phyloP scores from a whole-genome alignment of 2,888 invertebrate genomes.

The Toxonevra muliebris region DNA sequence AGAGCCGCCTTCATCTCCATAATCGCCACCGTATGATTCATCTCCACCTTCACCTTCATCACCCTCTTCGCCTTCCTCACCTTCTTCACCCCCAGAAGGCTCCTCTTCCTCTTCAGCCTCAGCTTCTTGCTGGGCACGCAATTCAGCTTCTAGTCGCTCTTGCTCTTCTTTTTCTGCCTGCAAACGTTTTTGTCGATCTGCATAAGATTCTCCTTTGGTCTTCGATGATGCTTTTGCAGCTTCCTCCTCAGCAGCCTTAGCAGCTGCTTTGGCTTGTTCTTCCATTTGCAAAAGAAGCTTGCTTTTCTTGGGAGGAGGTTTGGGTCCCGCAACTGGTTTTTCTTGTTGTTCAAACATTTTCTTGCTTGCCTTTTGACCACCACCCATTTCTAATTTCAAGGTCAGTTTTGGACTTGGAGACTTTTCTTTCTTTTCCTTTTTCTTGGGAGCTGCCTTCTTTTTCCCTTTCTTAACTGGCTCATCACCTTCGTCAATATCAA shows the following conservation, averaged over 20 bases:
- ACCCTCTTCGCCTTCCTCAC: conserved; percentile 37
- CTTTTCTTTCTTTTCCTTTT: conserved; percentile 62
- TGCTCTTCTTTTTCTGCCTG: conserved; percentile 59
- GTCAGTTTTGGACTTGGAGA: conserved; percentile 61
- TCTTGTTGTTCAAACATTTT: conserved; percentile 61
- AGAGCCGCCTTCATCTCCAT: conserved; percentile 43
- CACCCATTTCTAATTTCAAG: conserved; percentile 62
- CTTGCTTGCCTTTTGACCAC: conserved; percentile 60
- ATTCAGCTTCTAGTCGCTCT: conserved; percentile 56
- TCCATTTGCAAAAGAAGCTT: conserved; percentile 63
- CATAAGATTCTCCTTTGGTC: conserved; percentile 59
- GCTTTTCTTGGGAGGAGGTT: conserved; percentile 63
- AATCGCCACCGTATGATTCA: conserved; percentile 40
- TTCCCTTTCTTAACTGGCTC: conserved; percentile 58
- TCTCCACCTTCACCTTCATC: conserved; percentile 47
- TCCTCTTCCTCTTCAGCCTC: conserved; percentile 51
- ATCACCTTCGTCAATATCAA: conserved; percentile 53
- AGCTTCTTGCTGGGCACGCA: conserved; percentile 53
- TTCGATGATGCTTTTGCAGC: conserved; percentile 55
- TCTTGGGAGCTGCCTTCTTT: conserved; percentile 58
- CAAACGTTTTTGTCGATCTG: conserved; percentile 60
- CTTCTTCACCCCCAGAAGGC: conserved; percentile 50
- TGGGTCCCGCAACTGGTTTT: conserved; percentile 55
- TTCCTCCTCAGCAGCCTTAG: conserved; percentile 59
- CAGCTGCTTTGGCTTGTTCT: conserved; percentile 62